Evolutionary conservation across 2,113 vertebrate species (phyloP), one percentile per base, ranked within the genome.

Genomic region (Nesogale talazaci): DNA sequence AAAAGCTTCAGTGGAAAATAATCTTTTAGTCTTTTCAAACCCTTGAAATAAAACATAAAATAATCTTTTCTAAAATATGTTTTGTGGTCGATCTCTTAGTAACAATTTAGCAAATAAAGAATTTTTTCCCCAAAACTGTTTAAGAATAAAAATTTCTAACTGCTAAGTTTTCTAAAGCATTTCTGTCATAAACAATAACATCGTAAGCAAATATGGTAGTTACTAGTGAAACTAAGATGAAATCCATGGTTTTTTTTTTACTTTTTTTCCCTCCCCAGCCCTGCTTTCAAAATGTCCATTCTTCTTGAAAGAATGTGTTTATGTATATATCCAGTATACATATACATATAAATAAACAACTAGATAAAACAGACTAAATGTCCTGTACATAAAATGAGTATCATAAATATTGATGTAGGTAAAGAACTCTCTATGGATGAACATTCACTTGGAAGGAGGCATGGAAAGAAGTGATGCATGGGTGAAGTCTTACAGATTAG

Each of bases 81-180:
- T 82, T 83, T 86, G 65, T 61, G 72, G 20, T 87, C 56, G 22
- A 78, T 56, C 56, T 34, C 70, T 92, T 65, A 75, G 19, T 86
- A 89, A 91, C 57, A 90, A n/a, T 86, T 94, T 86, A 91, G 7
- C 42, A 94, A 87, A 78, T 77, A 91, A 59, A 46, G 42, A 46
- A 52, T 12, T 52, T 8, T 52, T 52, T 52, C 14, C 14, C 9
- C 46, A 52, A 52, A 52, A 52, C 42, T 46, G 42, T 46, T 46
- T 46, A 46, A 14, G 6, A 70, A 78, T 75, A 34, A 70, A 61
- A 70, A 75, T 83, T 92, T 92, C 69, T 76, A 40, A 78, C 25
- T 59, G n/a, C 59, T 88, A 79, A 25, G 16, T 75, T 92, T 86
- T 65, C 36, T 88, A 9, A 77, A 89, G 42, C 93, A 92, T 69